phyloP scores from a whole-genome alignment of 1,140 invertebrate genomes.

The Mesaphorura yosii region DNA sequence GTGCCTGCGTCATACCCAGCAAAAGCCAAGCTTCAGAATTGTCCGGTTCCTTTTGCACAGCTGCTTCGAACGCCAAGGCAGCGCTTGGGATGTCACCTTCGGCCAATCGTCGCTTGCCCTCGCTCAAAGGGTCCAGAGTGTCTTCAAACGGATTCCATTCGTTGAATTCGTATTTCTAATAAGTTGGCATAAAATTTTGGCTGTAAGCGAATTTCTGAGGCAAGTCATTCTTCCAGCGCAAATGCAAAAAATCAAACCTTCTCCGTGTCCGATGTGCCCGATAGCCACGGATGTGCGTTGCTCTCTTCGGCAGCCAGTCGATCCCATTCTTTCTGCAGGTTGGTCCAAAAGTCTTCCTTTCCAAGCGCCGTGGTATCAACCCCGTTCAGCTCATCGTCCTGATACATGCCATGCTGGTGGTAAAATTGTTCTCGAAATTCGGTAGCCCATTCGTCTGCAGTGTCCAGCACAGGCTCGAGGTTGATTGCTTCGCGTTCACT shows the following conservation, averaged over 20 bases:
- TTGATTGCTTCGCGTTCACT: no score
- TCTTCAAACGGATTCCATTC: conserved; percentile 76
- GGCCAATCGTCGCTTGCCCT: conserved; percentile 68
- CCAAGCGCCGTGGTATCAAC: no score
- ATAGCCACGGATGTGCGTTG: conserved; percentile 50
- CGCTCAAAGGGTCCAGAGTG: conserved; percentile 67
- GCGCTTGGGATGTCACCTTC: conserved; percentile 87
- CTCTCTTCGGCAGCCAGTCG: conserved; percentile 45
- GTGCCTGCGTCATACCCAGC: conserved; percentile 78
- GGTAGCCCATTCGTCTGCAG: conserved; percentile 47
- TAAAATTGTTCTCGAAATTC: conserved; percentile 38
- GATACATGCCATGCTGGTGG: conserved; percentile 33
- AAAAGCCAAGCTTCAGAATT: conserved; percentile 71
- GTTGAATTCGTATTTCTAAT: conserved; percentile 45
- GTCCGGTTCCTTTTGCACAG: conserved; percentile 69
- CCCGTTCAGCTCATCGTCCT: no score
- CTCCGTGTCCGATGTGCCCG: conserved; percentile 46
- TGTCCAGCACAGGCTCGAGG: no score
- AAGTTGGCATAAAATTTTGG: background rate
- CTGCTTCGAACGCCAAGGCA: conserved; percentile 92
- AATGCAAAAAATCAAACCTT: conserved; percentile 33
- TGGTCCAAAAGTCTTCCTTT: conserved; percentile 56
- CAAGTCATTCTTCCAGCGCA: background rate
- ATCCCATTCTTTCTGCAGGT: conserved; percentile 64
- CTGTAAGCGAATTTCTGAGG: background rate